A percentile compares a stretch with the other conserved stretches of the same genome.
These are phyloP conservation scores for Polypedilum pembai DNA, from an alignment of 1,140 invertebrate species.

Conservation along the genomic window DNA sequence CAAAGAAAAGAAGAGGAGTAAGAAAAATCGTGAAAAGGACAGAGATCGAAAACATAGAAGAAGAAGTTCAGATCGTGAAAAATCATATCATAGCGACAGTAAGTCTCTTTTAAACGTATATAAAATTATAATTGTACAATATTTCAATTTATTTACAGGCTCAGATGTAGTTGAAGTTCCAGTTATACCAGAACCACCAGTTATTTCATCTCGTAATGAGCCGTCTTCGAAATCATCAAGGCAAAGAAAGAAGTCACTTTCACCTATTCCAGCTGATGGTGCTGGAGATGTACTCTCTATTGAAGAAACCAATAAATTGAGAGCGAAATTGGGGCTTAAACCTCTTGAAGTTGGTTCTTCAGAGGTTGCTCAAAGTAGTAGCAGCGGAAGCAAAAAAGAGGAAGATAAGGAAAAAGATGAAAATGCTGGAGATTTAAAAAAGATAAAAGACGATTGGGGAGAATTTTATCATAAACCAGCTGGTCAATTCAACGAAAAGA, in stretches of 20 bases:
- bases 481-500: slow-evolving; percentile 67
- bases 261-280: slow-evolving; percentile 44
- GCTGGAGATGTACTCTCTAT: slow-evolving; percentile 64
- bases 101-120: slow-evolving; percentile 34
- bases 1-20: slow-evolving; percentile 32
- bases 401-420: slow-evolving; percentile 34
- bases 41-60: slow-evolving; percentile 21
- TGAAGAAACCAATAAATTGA: slow-evolving; percentile 84
- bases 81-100: slow-evolving; percentile 50
- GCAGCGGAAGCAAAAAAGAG: slow-evolving; percentile 31
- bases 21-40: slow-evolving; percentile 29
- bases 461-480: slow-evolving; percentile 92
- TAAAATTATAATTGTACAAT: slow-evolving; percentile 31
- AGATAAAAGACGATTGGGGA: slow-evolving; percentile 70
- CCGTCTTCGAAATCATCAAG: slow-evolving; percentile 33
- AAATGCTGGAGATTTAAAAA: slow-evolving; percentile 46
- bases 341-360: slow-evolving; percentile 66
- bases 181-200: slow-evolving; percentile 42
- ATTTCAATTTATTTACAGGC: slow-evolving; percentile 34
- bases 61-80: slow-evolving; percentile 28
- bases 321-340: slow-evolving; percentile 89
- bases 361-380: slow-evolving; percentile 39
- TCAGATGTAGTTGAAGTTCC: slow-evolving; percentile 41
- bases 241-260: slow-evolving; percentile 38
- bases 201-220: slow-evolving; percentile 36